A percentile compares a stretch with the other conserved stretches of the same genome.
phyloP scores from a whole-genome alignment of 1,140 invertebrate species.

The Achroia grisella region DNA sequence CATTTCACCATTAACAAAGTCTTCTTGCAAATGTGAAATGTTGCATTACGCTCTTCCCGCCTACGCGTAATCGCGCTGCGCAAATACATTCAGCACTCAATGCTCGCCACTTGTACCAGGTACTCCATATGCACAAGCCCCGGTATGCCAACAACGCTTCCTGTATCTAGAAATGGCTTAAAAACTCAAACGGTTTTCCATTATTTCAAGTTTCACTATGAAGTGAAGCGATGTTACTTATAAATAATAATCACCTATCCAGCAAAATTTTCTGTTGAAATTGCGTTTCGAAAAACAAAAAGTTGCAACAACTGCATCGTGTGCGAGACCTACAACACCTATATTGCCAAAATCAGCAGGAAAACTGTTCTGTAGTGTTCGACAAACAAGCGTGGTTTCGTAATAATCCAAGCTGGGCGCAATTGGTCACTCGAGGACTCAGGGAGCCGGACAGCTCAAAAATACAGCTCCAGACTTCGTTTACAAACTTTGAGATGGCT shows the following conservation, averaged over 20 bases:
- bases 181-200: too few relatives aligned
- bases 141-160: background rate
- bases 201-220: background rate
- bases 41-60: constrained; percentile 13
- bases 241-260: background rate
- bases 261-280: too few relatives aligned
- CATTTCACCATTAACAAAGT: too few relatives aligned
- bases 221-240: background rate
- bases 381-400: constrained; percentile 41
- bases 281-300: background rate
- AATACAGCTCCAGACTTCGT: constrained; percentile 29
- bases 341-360: constrained; percentile 50
- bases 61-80: constrained; percentile 46
- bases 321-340: constrained; percentile 15
- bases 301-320: constrained; percentile 5
- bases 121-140: constrained; percentile 38
- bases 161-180: background rate
- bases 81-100: constrained; percentile 63
- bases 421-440: constrained; percentile 46
- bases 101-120: constrained; percentile 43
- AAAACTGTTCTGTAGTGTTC: constrained; percentile 47
- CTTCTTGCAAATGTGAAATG: background rate
- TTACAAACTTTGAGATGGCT: constrained; percentile 43
- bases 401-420: constrained; percentile 34
- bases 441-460: constrained; percentile 35